Evolutionary conservation across 2,113 vertebrate species (phyloP).

Genomic region (Alces alces): DNA sequence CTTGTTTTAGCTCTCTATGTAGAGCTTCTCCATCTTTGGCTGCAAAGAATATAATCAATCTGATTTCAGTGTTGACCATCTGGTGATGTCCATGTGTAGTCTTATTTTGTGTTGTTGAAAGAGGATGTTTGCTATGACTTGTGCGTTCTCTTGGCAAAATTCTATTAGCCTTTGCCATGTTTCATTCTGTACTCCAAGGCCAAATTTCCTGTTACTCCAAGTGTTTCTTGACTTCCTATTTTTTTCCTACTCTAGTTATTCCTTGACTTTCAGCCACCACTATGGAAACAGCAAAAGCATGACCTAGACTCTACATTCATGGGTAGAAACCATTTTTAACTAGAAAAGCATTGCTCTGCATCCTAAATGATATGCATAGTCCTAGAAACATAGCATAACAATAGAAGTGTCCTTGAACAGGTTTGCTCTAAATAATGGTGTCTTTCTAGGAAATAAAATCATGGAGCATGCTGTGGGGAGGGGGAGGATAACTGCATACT

Average conservation of each 20-base stretch:
- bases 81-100: neutral
- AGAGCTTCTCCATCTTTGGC: neutral
- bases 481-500: neutral
- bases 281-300: neutral
- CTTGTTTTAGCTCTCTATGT: neutral
- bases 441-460: neutral
- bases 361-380: neutral
- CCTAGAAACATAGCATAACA: neutral
- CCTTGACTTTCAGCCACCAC: neutral
- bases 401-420: neutral
- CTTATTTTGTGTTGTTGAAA: neutral
- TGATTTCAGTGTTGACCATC: neutral
- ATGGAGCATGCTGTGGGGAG: neutral
- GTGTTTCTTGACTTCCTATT: neutral
- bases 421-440: neutral
- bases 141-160: neutral
- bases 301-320: neutral
- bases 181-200: neutral
- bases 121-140: neutral
- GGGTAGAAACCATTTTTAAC: neutral
- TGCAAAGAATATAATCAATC: neutral
- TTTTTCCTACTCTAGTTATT: neutral
- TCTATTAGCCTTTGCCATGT: neutral
- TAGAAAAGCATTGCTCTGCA: neutral
- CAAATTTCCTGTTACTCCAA: neutral